A percentile compares a stretch with the other conserved stretches of the same genome.
Evolutionary conservation across 2,888 invertebrate genomes (phyloP).

Genomic region (Leptopilina myrica): DNA sequence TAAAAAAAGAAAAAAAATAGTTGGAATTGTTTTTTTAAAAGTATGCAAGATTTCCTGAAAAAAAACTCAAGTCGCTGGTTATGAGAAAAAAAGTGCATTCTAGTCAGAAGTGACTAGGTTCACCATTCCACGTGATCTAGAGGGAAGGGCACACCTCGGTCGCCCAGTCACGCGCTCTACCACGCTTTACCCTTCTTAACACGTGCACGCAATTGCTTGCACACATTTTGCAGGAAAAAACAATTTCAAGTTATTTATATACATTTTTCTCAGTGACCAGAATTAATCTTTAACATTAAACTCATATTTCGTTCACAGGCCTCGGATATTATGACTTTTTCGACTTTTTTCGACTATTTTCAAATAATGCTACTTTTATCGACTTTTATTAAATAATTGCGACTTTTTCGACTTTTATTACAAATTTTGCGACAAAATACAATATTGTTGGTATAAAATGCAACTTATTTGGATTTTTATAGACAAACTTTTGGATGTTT

Average conservation of each 20-base stretch:
- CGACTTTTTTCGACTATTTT: no score
- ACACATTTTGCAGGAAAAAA: conserved; percentile 43
- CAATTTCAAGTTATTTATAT: conserved; percentile 50
- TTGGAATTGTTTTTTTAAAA: neutral
- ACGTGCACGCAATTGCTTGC: conserved; percentile 50
- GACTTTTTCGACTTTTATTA: no score
- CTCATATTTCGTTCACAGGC: neutral
- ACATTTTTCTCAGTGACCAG: conserved; percentile 30
- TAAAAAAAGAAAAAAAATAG: neutral
- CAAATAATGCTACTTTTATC: no score
- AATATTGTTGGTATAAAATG: no score
- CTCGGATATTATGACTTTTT: no score
- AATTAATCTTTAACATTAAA: conserved; percentile 30
- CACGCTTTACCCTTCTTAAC: conserved; percentile 66
- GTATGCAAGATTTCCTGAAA: conserved; percentile 13
- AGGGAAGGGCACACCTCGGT: conserved; percentile 71
- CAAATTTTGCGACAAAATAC: no score
- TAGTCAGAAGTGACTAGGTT: conserved; percentile 38
- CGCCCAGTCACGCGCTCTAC: conserved; percentile 71
- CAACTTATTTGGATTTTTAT: no score
- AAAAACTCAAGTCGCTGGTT: neutral
- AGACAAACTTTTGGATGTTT: no score
- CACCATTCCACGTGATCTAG: conserved; percentile 72
- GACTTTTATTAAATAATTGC: no score
- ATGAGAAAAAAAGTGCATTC: neutral